phyloP scores from a whole-genome alignment of 2,888 invertebrate species.

The Rotaria macrura region DNA sequence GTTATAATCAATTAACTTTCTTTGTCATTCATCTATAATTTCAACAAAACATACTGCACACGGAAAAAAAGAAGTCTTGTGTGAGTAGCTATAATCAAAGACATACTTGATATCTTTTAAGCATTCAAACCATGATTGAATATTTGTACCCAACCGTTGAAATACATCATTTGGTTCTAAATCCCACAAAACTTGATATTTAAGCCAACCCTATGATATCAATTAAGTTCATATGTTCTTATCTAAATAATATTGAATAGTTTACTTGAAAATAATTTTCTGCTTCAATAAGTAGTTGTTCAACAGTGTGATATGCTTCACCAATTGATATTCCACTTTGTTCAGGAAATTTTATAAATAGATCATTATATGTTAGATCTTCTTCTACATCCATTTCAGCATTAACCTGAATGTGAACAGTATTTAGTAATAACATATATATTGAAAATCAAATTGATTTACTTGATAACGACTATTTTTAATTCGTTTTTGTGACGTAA shows the following conservation, averaged over 20 bases:
- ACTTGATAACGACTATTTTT: slow-evolving; percentile 74
- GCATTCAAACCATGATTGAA: slow-evolving; percentile 90
- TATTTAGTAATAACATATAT: not conserved
- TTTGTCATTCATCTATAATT: too few relatives aligned
- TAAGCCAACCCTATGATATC: slow-evolving; percentile 67
- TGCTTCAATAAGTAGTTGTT: slow-evolving; percentile 23
- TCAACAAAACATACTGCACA: too few relatives aligned
- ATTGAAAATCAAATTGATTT: slow-evolving; percentile 70
- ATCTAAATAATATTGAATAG: not conserved
- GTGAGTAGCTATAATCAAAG: too few relatives aligned
- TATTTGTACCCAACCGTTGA: slow-evolving; percentile 72
- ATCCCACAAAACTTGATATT: slow-evolving; percentile 97
- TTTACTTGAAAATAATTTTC: slow-evolving; percentile 53
- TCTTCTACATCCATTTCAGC: not conserved
- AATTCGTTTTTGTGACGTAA: slow-evolving; percentile 81
- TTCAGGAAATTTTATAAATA: slow-evolving; percentile 85
- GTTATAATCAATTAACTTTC: too few relatives aligned
- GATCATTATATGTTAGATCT: slow-evolving; percentile 68
- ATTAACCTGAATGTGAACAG: not conserved
- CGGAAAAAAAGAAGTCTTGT: too few relatives aligned
- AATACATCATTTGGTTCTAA: slow-evolving; percentile 89
- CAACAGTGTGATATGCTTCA: slow-evolving; percentile 55
- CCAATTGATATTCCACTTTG: slow-evolving; percentile 65
- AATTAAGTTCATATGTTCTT: not conserved
- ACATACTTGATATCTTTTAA: slow-evolving; percentile 78